These are phyloP conservation scores for Andrena cerasifolii DNA, from an alignment of 1,140 invertebrate species.

Conservation along the genomic window DNA sequence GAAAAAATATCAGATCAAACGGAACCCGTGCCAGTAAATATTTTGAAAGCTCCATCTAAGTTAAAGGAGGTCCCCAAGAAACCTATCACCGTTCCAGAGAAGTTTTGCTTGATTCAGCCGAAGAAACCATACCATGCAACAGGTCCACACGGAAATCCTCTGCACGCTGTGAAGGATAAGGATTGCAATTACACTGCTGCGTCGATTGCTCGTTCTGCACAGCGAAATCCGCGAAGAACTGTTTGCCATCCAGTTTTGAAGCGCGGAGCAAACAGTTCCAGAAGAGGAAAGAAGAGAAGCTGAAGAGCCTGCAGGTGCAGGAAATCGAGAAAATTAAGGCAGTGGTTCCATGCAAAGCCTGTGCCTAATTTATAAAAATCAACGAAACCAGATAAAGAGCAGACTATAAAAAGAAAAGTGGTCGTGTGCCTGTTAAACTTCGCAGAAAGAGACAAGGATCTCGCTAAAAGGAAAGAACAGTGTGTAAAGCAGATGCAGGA, in stretches of 20 bases:
- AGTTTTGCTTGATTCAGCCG: slow-evolving; percentile 69
- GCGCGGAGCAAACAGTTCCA: slow-evolving; percentile 78
- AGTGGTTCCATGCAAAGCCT: slow-evolving; percentile 81
- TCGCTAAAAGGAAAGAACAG: slow-evolving; percentile 81
- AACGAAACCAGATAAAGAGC: slow-evolving; percentile 10
- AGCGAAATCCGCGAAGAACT: slow-evolving; percentile 39
- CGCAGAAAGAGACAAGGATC: slow-evolving; percentile 80
- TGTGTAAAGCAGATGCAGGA: slow-evolving; percentile 80
- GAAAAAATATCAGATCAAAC: slow-evolving; percentile 73
- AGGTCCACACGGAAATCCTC: not conserved
- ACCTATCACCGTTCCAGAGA: slow-evolving; percentile 67
- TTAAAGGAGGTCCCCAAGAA: slow-evolving; percentile 72
- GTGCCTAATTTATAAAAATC: slow-evolving; percentile 50
- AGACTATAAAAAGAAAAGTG: slow-evolving; percentile 12
- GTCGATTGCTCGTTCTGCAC: slow-evolving; percentile 47
- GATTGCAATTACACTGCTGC: slow-evolving; percentile 55
- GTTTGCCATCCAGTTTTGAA: slow-evolving; percentile 83
- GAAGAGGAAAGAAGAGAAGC: slow-evolving; percentile 82
- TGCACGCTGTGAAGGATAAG: not conserved
- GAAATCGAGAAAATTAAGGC: slow-evolving; percentile 72
- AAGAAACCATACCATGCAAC: not conserved
- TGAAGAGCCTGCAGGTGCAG: slow-evolving; percentile 76
- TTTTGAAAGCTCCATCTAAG: slow-evolving; percentile 53
- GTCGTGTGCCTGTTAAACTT: slow-evolving; percentile 82
- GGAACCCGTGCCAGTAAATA: slow-evolving; percentile 67